Evolutionary conservation across 2,888 invertebrate genomes (phyloP).

Genomic region (Dasypogon diadema): DNA sequence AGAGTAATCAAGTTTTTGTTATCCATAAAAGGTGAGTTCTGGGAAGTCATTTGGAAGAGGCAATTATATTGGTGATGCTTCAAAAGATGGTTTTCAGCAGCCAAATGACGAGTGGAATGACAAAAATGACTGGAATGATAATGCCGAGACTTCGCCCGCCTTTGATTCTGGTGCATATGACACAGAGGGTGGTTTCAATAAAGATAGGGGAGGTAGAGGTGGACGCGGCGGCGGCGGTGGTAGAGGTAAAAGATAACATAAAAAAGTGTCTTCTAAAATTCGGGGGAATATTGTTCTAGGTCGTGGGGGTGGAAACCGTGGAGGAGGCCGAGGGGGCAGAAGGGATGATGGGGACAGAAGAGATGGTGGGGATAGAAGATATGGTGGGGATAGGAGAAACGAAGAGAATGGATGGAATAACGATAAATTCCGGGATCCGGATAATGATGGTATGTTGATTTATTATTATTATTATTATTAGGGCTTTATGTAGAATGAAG

Average conservation of each 20-base stretch:
- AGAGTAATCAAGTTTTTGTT: background rate
- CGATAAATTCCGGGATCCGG: constrained; percentile 43
- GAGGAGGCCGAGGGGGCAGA: constrained; percentile 43
- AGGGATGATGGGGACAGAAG: constrained; percentile 51
- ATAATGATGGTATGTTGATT: constrained; percentile 31
- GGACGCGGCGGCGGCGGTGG: constrained; percentile 61
- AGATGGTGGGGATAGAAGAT: constrained; percentile 64
- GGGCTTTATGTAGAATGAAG: no score
- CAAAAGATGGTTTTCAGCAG: constrained; percentile 57
- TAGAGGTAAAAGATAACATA: background rate
- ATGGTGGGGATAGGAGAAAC: constrained; percentile 57
- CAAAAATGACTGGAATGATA: constrained; percentile 65
- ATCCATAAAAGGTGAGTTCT: constrained; percentile 10
- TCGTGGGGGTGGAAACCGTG: constrained; percentile 18
- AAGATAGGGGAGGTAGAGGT: constrained; percentile 66
- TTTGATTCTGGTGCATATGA: background rate
- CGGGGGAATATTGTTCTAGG: constrained; percentile 5
- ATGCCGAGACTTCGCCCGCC: constrained; percentile 60
- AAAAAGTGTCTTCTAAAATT: background rate
- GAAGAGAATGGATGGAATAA: constrained; percentile 59
- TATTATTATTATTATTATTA: no score
- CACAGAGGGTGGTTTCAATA: constrained; percentile 57
- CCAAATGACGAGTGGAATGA: constrained; percentile 63
- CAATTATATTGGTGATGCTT: constrained; percentile 29
- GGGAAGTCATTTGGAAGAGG: constrained; percentile 52